A percentile compares a stretch with the other conserved stretches of the same genome.
Conservation (phyloP, 2,888 invertebrate species). For the Acrobasis repandana region DNA sequence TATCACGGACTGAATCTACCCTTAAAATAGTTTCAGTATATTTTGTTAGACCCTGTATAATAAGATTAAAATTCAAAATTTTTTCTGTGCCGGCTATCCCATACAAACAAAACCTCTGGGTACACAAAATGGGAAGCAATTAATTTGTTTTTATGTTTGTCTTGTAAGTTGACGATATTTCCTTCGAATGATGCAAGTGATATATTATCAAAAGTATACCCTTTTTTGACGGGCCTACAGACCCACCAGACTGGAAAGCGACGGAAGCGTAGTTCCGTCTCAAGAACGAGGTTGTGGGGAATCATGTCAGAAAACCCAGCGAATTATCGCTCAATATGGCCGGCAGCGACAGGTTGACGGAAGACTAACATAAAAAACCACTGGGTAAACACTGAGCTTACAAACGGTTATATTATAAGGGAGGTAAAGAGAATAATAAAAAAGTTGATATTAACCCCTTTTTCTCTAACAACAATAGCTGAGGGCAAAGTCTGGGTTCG, state of each 20-base stretch:
- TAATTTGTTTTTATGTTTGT: not conserved
- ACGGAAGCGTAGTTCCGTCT: constrained; percentile 69
- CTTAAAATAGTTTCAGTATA: no score
- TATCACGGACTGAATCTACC: no score
- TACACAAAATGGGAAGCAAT: not conserved
- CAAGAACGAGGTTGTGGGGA: constrained; percentile 34
- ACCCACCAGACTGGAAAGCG: constrained; percentile 60
- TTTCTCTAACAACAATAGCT: constrained; percentile 24
- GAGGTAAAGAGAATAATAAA: not conserved
- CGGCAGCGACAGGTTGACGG: no score
- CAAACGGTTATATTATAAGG: no score
- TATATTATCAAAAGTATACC: not conserved
- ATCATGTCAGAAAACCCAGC: not conserved
- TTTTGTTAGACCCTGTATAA: no score
- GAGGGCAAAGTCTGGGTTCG: constrained; percentile 25
- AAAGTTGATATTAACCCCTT: not conserved
- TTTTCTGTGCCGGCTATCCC: no score
- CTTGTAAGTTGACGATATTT: no score
- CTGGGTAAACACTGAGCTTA: no score
- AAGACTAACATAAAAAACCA: not conserved
- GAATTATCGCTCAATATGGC: not conserved
- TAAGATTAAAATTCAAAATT: no score
- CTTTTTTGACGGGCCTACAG: not conserved
- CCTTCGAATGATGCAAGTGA: no score
- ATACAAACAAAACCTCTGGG: no score